phyloP scores from a whole-genome alignment of 2,797 vertebrate genomes.

The Megaceryle alcyon region DNA sequence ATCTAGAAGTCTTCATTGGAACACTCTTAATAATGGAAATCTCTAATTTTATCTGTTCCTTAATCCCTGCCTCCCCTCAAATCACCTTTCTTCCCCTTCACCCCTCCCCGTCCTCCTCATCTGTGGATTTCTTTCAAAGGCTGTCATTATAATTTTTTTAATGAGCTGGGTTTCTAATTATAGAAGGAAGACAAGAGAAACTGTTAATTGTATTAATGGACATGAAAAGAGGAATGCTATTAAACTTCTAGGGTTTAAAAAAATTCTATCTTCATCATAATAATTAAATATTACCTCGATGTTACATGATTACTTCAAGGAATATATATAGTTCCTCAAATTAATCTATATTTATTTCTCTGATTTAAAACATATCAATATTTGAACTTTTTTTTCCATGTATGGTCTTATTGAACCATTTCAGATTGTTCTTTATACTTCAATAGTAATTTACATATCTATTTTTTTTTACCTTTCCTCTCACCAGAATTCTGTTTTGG shows the following conservation, averaged over 20 bases:
- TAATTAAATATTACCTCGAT: background rate
- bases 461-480: background rate
- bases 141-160: background rate
- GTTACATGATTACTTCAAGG: background rate
- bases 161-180: background rate
- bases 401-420: background rate
- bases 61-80: background rate
- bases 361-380: background rate
- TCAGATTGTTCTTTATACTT: background rate
- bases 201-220: background rate
- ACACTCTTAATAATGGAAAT: background rate
- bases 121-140: background rate
- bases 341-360: background rate
- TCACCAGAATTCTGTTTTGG: constrained; percentile 94
- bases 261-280: background rate
- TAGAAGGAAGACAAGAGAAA: background rate
- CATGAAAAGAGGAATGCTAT: background rate
- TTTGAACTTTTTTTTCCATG: background rate
- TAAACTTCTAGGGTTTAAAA: background rate
- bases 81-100: background rate
- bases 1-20: background rate
- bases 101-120: background rate
- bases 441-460: background rate
- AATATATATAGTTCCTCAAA: background rate
- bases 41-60: background rate